These are phyloP conservation scores for Proterorhinus semilunaris DNA, from an alignment of 2,113 vertebrate species.

Conservation along the genomic window DNA sequence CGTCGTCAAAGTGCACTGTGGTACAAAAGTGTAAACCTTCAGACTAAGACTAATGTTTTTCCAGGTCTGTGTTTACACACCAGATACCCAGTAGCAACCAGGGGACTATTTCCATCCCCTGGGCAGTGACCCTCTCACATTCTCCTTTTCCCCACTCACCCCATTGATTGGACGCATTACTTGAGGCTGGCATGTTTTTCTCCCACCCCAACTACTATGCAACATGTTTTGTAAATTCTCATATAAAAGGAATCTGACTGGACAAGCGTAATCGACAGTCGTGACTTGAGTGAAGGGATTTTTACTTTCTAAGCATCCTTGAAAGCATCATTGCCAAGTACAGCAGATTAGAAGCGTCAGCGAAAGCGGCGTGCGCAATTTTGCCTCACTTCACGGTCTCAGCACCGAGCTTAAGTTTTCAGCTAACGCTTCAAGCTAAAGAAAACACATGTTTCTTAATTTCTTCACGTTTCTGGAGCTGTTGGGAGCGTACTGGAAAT, in stretches of 20 bases:
- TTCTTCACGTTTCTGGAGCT: background rate
- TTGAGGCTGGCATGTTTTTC: slow-evolving; percentile 36
- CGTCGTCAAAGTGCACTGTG: slow-evolving; percentile 34
- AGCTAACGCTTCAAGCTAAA: no score
- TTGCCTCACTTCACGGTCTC: slow-evolving; percentile 15
- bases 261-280: slow-evolving; percentile 41
- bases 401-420: background rate
- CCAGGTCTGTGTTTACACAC: slow-evolving; percentile 60
- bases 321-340: slow-evolving; percentile 28
- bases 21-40: slow-evolving; percentile 54
- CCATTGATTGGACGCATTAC: slow-evolving; percentile 60
- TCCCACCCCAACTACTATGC: slow-evolving; percentile 2
- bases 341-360: slow-evolving; percentile 24
- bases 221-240: slow-evolving; percentile 56
- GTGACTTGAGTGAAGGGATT: slow-evolving; percentile 29
- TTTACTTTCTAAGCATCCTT: slow-evolving; percentile 22
- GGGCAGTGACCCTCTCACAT: slow-evolving; percentile 65
- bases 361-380: background rate
- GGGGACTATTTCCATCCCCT: slow-evolving; percentile 58
- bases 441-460: background rate
- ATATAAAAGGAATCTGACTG: slow-evolving; percentile 50
- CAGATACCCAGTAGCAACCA: slow-evolving; percentile 67
- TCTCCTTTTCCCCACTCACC: slow-evolving; percentile 55
- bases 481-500: slow-evolving; percentile 14
- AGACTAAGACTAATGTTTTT: slow-evolving; percentile 69